Base-by-base conservation (phyloP, 2,797 vertebrate genomes). In the Euthynnus affinis region DNA sequence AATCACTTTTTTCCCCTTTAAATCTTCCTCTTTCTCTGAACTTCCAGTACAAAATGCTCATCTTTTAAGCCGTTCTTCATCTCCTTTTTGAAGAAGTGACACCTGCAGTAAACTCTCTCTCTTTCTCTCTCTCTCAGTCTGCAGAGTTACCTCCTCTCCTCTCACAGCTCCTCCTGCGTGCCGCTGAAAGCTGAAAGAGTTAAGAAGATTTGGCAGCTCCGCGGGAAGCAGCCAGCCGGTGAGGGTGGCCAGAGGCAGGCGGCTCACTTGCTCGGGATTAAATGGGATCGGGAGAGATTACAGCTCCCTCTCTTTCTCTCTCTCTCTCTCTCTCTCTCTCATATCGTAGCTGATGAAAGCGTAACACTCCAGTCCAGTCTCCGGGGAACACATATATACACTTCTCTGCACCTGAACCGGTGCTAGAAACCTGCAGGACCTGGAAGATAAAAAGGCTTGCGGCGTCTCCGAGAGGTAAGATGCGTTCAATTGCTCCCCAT, bases 201-300 rank as follows among this genome's bases (percentile, higher is more conserved):
- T 94, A 95, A 95, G 93, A 88, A 92, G 93, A 91, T 95, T 95
- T 94, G 85, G 77, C 82, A 52, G 87, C 84, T 75, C 68, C 9
- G 22, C 37, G 17, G 71, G 68, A 77, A 40, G 53, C 76, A 81
- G 84, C 81, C 87, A 83, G 88, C 83, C 78, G 81, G 90, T 85
- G 82, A 86, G 85, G 59, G 86, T 82, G 88, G 80, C 74, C 84
- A 88, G 88, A 86, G 84, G 76, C 87, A 74, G 81, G 78, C 80
- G 23, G 88, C 88, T 94, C 92, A 88, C 86, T 91, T 85, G 87
- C 77, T 27, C 10, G 52, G 93, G 95, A 96, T 96, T 96, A 96
- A 92, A 81, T 86, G 85, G 95, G 94, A 95, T 95, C 81, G 89
- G 88, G 88, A 80, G 86, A 93, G 95, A 96, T 96, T 96, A 96